Base-by-base conservation (phyloP, 2,888 invertebrate species). In the Xylocampa areola region DNA sequence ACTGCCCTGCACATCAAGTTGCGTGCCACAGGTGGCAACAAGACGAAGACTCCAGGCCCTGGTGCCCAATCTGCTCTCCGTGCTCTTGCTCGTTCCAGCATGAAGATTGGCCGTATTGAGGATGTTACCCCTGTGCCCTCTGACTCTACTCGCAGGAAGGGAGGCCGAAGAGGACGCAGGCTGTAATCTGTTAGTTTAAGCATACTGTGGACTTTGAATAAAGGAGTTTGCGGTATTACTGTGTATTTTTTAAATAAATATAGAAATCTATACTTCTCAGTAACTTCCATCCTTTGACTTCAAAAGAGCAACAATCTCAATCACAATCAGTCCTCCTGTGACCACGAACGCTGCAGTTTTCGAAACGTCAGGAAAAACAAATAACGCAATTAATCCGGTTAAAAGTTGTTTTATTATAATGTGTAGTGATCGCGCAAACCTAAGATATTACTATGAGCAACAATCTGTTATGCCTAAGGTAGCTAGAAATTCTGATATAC, bases 41-140 rank as follows among this genome's bases (percentile, higher is more conserved):
- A 98, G 89, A 99, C 99, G 11, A 99, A 99, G 93, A 99, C 99
- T 4, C 99, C 99, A 43, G 99, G 99, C 86, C 99, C 99, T 14
- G 99, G 99, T 70, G 99, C 99, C 32, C 98, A 98, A 94, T 99
- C 99, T 55, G 99, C 99, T 39, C 96, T 99, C 48, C 96, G 99
- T 80, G 99, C 99, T 79, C 95, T 99, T 77, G 99, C 99, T 77
- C 98, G 99, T 92, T 98, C 99, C 59, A 98, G 98, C 81, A 99
- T 99, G 98, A 99, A 99, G 94, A 99, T 99, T 91, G 99, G 99
- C 45, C 97, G 99, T 83, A 99, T 99, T 89, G 99, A 98, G 94
- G 99, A 99, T 95, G 99, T 99, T 7, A 99, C 99, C 7, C 99
- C 99, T 16, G 99, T 99, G 92, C 99, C 99, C 83, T 99, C 99